These are phyloP conservation scores for Alcedo atthis DNA, from an alignment of 2,797 vertebrate species.

Conservation along the genomic window DNA sequence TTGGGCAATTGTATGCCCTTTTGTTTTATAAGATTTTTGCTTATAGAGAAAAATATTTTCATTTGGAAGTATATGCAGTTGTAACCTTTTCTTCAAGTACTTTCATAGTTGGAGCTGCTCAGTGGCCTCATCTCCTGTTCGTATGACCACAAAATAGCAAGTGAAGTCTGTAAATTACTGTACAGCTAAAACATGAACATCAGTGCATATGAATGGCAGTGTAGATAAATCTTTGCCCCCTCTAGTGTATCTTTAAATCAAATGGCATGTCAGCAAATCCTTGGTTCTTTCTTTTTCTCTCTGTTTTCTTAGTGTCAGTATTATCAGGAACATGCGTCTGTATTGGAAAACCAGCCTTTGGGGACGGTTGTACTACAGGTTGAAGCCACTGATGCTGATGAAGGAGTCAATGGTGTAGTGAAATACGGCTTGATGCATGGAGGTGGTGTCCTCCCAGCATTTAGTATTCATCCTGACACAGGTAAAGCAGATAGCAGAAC, in stretches of 20 bases:
- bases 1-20: neutral
- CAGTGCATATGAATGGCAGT: neutral
- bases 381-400: conserved; percentile 89
- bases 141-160: neutral
- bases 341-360: conserved; percentile 88
- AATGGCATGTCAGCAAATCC: neutral
- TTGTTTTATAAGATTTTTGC: neutral
- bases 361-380: conserved; percentile 90
- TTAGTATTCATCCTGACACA: conserved; percentile 89
- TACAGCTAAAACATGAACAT: neutral
- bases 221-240: neutral
- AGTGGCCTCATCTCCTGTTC: neutral
- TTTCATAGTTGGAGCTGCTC: neutral
- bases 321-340: conserved; percentile 85
- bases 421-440: conserved; percentile 92
- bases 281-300: neutral
- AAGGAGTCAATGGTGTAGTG: conserved; percentile 88
- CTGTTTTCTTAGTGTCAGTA: conserved; percentile 81
- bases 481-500: conserved; percentile 74
- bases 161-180: neutral
- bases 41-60: neutral
- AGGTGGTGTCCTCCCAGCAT: conserved; percentile 86
- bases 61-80: neutral
- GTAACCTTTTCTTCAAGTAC: neutral
- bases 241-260: neutral